Evolutionary conservation across 2,888 invertebrate genomes (phyloP).

Genomic region (Margaritifera margaritifera): DNA sequence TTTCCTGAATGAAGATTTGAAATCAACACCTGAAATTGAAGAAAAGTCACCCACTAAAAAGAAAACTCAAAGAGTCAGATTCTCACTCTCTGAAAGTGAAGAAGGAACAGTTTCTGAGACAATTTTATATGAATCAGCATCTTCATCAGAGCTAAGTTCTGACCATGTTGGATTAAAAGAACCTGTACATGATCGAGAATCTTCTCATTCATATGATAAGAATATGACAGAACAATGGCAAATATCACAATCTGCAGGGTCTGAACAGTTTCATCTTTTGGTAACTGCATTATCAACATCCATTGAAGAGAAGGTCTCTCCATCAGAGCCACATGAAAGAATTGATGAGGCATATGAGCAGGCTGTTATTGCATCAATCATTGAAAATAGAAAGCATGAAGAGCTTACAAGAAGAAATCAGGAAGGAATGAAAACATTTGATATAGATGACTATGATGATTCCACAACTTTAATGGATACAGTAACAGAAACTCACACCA

Average conservation of each 20-base stretch:
- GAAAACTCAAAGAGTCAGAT: constrained; percentile 38
- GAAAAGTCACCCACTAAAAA: constrained; percentile 34
- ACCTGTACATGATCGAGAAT: constrained; percentile 11
- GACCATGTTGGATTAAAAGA: constrained; percentile 17
- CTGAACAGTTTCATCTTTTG: constrained; percentile 8
- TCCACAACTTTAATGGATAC: neutral
- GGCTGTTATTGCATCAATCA: constrained; percentile 64
- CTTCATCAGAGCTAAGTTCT: neutral
- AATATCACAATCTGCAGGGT: constrained; percentile 5
- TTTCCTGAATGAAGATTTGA: constrained; percentile 18
- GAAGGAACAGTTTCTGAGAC: neutral
- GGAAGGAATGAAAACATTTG: constrained; percentile 31
- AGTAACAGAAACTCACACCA: constrained; percentile 8
- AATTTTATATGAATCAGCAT: too few relatives aligned
- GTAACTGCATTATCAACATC: neutral
- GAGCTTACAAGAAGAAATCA: constrained; percentile 39
- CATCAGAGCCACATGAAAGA: constrained; percentile 64
- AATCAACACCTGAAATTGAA: constrained; percentile 17
- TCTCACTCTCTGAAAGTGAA: constrained; percentile 34
- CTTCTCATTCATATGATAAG: constrained; percentile 28
- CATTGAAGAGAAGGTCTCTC: neutral
- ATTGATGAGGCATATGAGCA: constrained; percentile 63
- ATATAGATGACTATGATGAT: constrained; percentile 16
- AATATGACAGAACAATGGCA: constrained; percentile 41
- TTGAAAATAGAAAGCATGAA: constrained; percentile 51